Evolutionary conservation across 2,888 invertebrate species (phyloP), one percentile per base, ranked within the genome.

Genomic region (Eurois occulta): DNA sequence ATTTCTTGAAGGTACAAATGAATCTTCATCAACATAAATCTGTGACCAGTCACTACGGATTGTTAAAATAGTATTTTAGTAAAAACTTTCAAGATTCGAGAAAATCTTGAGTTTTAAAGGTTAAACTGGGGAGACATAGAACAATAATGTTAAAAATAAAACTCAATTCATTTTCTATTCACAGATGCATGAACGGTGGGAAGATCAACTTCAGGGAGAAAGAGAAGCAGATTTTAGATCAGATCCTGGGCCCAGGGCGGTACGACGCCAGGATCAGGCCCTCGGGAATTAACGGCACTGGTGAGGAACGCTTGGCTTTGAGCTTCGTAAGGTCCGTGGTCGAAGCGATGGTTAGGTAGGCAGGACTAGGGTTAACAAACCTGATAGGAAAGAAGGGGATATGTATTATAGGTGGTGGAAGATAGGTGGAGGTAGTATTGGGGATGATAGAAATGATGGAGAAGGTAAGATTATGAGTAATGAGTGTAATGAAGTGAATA

Each of bases 261-360:
- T 99, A 99, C 97, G 99, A 99, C 97, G 99, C 99, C 87, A 97
- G 99, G 92, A 99, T 99, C 94, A 97, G 99, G 93, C 99, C 99
- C 75, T 99, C 99, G 76, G 99, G 99, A 90, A 98, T 98, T 95
- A 99, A 99, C 95, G 99, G 98, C 94, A 99, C 99, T 98, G 99
- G 99, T 99, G 97, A 97, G 98, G 95, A 67, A 16, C 52, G 65
- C 55, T 72, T 72, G 38, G 75, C 75, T 66, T 80, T 32, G 48
- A 85, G 78, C 82, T 81, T 84, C 55, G 52, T 75, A 75, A 21
- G 82, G 80, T 80, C 77, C 46, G 48, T 78, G 84, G 78, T 74
- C 64, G 87, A 81, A 87, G 84, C 79, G 86, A 86, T 85, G 46
- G 81, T 72, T 77, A 48, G 16, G 32, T 32, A 35, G 55, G 38